Evolutionary conservation across 2,888 invertebrate species (phyloP).

Genomic region (Beris chalybata): DNA sequence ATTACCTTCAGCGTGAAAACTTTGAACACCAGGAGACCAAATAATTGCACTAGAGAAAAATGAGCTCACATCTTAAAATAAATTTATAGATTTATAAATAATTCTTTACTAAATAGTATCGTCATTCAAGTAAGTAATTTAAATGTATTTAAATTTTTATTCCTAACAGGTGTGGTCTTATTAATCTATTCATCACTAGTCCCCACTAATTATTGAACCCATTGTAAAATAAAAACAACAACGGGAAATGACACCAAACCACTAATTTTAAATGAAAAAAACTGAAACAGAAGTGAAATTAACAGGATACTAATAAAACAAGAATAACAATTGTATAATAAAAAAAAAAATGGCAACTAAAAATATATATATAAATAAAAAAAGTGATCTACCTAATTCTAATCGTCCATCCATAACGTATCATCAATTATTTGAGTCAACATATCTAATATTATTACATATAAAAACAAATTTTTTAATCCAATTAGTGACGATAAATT

Average conservation of each 20-base stretch:
- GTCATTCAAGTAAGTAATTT: constrained; percentile 13
- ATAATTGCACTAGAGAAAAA: too few species aligned
- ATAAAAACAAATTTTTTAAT: too few species aligned
- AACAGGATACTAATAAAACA: neutral
- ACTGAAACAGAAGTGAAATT: constrained; percentile 20
- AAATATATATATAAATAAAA: constrained; percentile 10
- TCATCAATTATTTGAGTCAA: neutral
- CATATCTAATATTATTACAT: too few species aligned
- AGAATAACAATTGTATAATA: too few species aligned
- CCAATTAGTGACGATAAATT: too few species aligned
- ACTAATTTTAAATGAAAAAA: constrained; percentile 42
- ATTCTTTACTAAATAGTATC: too few species aligned
- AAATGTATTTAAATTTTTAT: constrained; percentile 35
- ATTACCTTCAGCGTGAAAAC: too few species aligned
- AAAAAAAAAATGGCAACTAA: too few species aligned
- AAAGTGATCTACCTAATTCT: neutral
- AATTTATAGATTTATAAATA: too few species aligned
- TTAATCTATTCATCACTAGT: constrained; percentile 46
- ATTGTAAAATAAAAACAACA: constrained; percentile 41
- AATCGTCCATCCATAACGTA: constrained; percentile 7
- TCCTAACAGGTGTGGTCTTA: constrained; percentile 57
- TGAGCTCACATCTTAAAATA: too few species aligned
- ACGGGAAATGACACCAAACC: constrained; percentile 39
- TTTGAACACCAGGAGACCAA: too few species aligned
- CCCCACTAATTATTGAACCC: constrained; percentile 44